These are phyloP conservation scores for Sebastes goodei DNA, from an alignment of 2,797 vertebrate species.

Conservation along the genomic window DNA sequence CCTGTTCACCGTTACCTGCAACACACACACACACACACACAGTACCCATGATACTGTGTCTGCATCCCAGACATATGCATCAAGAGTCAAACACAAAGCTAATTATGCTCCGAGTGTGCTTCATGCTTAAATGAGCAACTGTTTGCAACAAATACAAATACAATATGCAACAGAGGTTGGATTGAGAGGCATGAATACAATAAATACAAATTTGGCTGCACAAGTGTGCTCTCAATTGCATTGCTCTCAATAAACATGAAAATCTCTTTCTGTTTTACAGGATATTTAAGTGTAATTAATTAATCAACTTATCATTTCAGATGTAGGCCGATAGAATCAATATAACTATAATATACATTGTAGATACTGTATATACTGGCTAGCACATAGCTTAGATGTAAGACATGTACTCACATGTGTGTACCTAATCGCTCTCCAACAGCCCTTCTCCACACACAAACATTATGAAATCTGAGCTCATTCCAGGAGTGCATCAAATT, in stretches of 20 bases:
- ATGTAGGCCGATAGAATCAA: neutral
- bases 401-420: neutral
- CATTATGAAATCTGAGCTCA: neutral
- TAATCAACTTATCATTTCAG: neutral
- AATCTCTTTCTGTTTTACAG: too few species aligned
- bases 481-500: conserved; percentile 32
- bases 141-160: too few species aligned
- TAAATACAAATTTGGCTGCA: too few species aligned
- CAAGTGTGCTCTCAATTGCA: too few species aligned
- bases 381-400: neutral
- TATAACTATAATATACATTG: neutral
- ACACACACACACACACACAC: neutral
- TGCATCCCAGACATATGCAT: neutral
- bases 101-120: neutral
- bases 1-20: conserved; percentile 93
- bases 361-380: neutral
- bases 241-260: too few species aligned
- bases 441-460: neutral
- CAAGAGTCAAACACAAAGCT: neutral
- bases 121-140: neutral
- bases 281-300: neutral
- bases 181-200: too few species aligned
- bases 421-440: neutral
- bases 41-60: neutral
- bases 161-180: too few species aligned